phyloP scores from a whole-genome alignment of 2,888 invertebrate species.

The Trachelus troglodyta region DNA sequence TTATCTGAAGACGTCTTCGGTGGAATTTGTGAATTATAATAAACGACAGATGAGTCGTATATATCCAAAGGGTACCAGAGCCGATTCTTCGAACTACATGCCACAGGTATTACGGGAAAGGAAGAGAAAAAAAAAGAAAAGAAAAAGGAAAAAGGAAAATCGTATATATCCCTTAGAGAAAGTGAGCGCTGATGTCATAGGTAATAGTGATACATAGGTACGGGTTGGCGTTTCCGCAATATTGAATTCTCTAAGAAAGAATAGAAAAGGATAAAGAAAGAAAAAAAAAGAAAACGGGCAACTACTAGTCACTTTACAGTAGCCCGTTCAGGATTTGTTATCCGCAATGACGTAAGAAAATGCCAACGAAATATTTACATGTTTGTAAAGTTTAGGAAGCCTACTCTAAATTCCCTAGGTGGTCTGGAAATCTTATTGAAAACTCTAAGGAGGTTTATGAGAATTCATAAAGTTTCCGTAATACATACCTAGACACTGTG shows the following conservation, averaged over 20 bases:
- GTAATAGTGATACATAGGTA: background rate
- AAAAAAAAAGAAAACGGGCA: background rate
- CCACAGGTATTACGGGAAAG: constrained; percentile 69
- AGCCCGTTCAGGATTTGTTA: background rate
- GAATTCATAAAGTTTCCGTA: background rate
- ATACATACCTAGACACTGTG: background rate
- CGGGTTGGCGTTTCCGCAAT: background rate
- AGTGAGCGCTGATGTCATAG: background rate
- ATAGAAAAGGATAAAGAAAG: background rate
- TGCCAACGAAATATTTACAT: background rate
- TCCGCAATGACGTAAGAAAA: background rate
- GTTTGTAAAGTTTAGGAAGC: background rate
- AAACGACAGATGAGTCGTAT: constrained; percentile 80
- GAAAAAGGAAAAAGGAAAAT: background rate
- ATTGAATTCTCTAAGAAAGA: background rate
- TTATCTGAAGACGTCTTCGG: constrained; percentile 74
- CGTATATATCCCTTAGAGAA: background rate
- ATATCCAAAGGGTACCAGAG: constrained; percentile 78
- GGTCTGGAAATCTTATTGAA: background rate
- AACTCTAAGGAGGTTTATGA: background rate
- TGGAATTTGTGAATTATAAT: constrained; percentile 80
- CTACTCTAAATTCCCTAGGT: background rate
- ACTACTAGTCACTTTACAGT: background rate
- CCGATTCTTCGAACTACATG: constrained; percentile 79
- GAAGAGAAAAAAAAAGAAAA: background rate